A percentile compares a stretch with the other conserved stretches of the same genome.
These are phyloP conservation scores for Rhamphomyia laevipes DNA, from an alignment of 2,888 invertebrate species.

Conservation along the genomic window DNA sequence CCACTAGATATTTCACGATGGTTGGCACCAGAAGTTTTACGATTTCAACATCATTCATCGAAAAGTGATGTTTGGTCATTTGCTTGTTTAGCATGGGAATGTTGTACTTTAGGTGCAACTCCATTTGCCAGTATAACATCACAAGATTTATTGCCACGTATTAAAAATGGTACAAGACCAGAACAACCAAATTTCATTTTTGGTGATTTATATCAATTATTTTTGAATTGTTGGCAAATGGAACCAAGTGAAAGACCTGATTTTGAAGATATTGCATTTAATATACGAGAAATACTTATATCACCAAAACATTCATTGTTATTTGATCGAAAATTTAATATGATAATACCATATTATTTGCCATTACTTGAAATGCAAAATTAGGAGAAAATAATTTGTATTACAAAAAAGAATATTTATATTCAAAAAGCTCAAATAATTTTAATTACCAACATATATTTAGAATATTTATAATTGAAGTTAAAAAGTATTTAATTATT, in stretches of 20 bases:
- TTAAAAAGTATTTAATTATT: no score
- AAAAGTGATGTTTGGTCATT: slow-evolving; percentile 77
- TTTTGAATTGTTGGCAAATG: slow-evolving; percentile 74
- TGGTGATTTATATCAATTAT: slow-evolving; percentile 68
- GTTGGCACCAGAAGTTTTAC: slow-evolving; percentile 67
- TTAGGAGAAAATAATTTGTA: slow-evolving; percentile 9
- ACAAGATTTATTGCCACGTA: slow-evolving; percentile 53
- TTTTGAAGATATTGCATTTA: slow-evolving; percentile 49
- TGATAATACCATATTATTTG: slow-evolving; percentile 32
- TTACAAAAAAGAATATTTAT: no score
- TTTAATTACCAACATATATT: no score
- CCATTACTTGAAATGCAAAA: slow-evolving; percentile 32
- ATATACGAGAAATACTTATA: slow-evolving; percentile 33
- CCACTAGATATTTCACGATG: slow-evolving; percentile 66
- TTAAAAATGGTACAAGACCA: slow-evolving; percentile 58
- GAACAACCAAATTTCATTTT: slow-evolving; percentile 62
- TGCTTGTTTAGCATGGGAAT: slow-evolving; percentile 74
- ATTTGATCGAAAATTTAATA: slow-evolving; percentile 26
- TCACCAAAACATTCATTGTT: slow-evolving; percentile 33
- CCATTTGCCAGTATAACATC: slow-evolving; percentile 59
- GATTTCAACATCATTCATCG: slow-evolving; percentile 52
- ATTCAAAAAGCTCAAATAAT: no score
- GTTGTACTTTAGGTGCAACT: slow-evolving; percentile 65
- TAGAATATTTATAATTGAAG: no score
- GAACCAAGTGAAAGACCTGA: slow-evolving; percentile 69